A percentile compares a stretch with the other conserved stretches of the same genome.
Evolutionary conservation across 2,888 invertebrate species (phyloP).

Genomic region (Dorcus parallelipipedus): DNA sequence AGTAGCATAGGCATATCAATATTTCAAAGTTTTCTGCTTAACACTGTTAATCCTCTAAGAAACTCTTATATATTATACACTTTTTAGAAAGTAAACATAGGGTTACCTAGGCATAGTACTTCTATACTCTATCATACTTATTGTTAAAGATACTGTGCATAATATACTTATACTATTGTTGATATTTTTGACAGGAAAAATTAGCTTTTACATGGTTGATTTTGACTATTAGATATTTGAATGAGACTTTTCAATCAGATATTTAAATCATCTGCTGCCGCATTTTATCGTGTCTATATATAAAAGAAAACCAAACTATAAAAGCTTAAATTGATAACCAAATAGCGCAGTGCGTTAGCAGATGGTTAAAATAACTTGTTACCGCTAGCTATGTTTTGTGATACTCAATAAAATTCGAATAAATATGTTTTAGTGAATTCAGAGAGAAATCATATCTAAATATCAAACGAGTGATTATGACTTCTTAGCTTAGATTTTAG

Average conservation of each 20-base stretch:
- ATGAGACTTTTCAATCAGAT: background rate
- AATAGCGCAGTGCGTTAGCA: too few species aligned
- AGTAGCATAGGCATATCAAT: conserved; percentile 46
- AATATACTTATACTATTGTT: conserved; percentile 30
- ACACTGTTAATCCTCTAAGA: conserved; percentile 38
- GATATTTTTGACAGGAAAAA: conserved; percentile 23
- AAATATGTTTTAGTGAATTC: conserved; percentile 1
- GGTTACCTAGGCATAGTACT: conserved; percentile 29
- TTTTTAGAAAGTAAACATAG: conserved; percentile 28
- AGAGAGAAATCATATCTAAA: conserved; percentile 11
- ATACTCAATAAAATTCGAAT: background rate
- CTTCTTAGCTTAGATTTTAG: conserved; percentile 23
- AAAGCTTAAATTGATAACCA: too few species aligned
- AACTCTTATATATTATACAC: conserved; percentile 32
- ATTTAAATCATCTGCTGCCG: too few species aligned
- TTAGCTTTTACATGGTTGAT: background rate
- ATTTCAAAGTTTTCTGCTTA: conserved; percentile 37
- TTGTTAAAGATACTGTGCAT: conserved; percentile 31
- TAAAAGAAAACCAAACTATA: too few species aligned
- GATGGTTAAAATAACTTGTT: too few species aligned
- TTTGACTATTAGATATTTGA: background rate
- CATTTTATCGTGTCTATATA: too few species aligned
- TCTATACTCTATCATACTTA: conserved; percentile 32
- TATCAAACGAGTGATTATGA: conserved; percentile 30
- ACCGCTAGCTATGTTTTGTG: background rate